Conservation (phyloP, 2,113 vertebrate genomes). For the Peromyscus californicus region DNA sequence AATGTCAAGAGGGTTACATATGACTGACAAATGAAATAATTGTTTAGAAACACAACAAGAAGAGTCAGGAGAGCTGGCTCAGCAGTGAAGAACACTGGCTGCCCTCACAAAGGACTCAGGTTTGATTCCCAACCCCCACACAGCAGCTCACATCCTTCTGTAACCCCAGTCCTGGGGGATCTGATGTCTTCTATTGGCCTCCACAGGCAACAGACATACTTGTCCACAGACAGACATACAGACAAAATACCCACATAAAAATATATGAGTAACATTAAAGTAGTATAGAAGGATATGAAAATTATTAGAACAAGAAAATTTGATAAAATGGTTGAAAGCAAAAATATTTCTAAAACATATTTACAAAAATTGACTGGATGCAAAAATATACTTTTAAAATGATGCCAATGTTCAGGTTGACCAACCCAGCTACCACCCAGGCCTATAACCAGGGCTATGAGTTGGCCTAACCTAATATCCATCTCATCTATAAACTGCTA, state of each 20-base stretch:
- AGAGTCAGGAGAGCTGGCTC: background rate
- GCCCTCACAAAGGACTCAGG: background rate
- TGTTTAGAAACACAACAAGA: slow-evolving; percentile 19
- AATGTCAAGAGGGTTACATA: too few relatives aligned
- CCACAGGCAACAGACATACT: background rate
- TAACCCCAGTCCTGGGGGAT: too few relatives aligned
- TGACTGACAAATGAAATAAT: background rate
- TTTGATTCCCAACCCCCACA: background rate
- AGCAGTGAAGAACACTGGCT: background rate
- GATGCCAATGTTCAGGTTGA: background rate
- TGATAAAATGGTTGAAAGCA: background rate
- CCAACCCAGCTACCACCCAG: background rate
- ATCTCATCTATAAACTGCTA: background rate
- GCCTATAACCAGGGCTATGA: background rate
- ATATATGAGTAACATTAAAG: background rate
- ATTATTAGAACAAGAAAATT: background rate
- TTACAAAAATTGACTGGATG: background rate
- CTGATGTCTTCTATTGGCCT: background rate
- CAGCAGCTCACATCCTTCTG: background rate
- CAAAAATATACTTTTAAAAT: background rate
- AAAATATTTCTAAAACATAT: background rate
- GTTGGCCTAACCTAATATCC: background rate
- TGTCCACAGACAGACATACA: background rate
- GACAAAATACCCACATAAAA: background rate
- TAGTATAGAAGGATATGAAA: background rate